A percentile compares a stretch with the other conserved stretches of the same genome.
Conservation (phyloP, 1,140 invertebrate genomes). For the Holcopasites calliopsidis region DNA sequence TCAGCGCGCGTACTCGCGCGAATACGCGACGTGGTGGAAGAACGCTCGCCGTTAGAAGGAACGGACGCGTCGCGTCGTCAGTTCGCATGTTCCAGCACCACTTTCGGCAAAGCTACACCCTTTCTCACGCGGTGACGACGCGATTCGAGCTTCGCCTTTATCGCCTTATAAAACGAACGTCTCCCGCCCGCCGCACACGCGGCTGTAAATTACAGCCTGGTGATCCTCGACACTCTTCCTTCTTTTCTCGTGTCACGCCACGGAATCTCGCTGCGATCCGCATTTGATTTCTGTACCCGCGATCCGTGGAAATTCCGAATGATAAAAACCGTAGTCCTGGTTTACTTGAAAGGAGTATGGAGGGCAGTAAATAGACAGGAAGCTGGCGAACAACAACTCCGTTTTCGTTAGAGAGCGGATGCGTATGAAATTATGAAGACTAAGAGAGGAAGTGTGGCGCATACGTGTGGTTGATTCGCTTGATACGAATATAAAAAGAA, state of each 20-base stretch:
- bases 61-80: background rate
- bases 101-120: constrained; percentile 38
- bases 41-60: too few relatives aligned
- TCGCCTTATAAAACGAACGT: constrained; percentile 63
- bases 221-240: constrained; percentile 20
- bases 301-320: background rate
- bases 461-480: too few relatives aligned
- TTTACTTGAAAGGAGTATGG: too few relatives aligned
- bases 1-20: constrained; percentile 6
- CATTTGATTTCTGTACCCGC: background rate
- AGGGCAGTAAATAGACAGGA: too few relatives aligned
- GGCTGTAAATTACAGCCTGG: constrained; percentile 52
- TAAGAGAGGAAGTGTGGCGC: too few relatives aligned
- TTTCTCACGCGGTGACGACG: constrained; percentile 26
- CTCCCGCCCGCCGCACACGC: constrained; percentile 32
- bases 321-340: too few relatives aligned
- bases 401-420: too few relatives aligned
- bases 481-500: too few relatives aligned
- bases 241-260: constrained; percentile 14
- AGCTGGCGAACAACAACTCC: too few relatives aligned
- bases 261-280: constrained; percentile 28
- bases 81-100: constrained; percentile 32
- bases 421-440: too few relatives aligned
- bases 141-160: constrained; percentile 52
- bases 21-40: too few relatives aligned